Conservation (phyloP, 1,140 invertebrate species). For the Drosophila bifasciata region DNA sequence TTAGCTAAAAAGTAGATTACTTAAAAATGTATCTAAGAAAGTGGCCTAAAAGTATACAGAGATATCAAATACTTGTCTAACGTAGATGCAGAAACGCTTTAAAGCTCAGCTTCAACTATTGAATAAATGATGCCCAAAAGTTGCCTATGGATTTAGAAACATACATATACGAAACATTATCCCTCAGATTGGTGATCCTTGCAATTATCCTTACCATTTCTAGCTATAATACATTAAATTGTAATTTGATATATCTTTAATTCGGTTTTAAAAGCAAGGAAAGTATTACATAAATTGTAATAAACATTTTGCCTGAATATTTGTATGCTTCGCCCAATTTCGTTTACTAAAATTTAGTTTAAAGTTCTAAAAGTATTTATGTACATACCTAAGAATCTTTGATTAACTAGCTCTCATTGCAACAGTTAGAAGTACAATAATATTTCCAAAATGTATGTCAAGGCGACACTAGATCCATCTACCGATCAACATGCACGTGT, state of each 20-base stretch:
- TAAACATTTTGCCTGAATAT: too few relatives aligned
- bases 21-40: neutral
- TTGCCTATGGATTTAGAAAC: neutral
- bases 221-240: too few relatives aligned
- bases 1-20: neutral
- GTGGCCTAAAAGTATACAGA: constrained; percentile 23
- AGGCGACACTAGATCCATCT: neutral
- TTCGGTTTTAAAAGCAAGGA: too few relatives aligned
- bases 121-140: constrained; percentile 5
- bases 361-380: too few relatives aligned
- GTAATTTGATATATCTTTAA: neutral
- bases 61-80: neutral
- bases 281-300: too few relatives aligned
- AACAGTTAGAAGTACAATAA: neutral
- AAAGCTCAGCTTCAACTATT: neutral
- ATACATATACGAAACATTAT: too few relatives aligned
- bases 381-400: neutral
- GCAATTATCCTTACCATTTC: neutral
- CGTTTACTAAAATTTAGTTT: too few relatives aligned
- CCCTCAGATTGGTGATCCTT: neutral
- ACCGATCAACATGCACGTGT: constrained; percentile 18
- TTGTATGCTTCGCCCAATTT: too few relatives aligned
- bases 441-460: constrained; percentile 7
- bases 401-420: too few relatives aligned
- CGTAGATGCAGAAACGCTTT: neutral